Base-by-base conservation (phyloP, 2,113 vertebrate species). In the Ceyx cyanopectus region DNA sequence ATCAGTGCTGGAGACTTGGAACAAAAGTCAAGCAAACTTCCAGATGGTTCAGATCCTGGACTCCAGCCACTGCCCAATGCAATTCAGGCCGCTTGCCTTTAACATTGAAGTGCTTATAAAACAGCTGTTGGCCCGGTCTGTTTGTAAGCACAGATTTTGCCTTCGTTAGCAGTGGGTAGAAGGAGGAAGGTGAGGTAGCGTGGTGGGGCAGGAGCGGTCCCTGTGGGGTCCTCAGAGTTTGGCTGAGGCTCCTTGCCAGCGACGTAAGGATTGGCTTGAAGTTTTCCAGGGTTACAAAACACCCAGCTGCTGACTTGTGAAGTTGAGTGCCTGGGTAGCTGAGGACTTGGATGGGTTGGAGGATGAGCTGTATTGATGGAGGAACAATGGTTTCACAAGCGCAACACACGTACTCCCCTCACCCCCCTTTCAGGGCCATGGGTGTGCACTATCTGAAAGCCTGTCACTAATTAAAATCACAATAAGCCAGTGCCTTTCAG, bases 1-100 rank as follows among this genome's bases (percentile, higher is more conserved):
- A 48, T 61, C 85, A 46, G 34, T 5, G 12, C 82, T 85, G 79
- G 63, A 62, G 80, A 57, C 67, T 53, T 48, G 69, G 81, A 91
- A 92, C 81, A 37, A 78, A 93, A 92, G 89, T 93, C 68, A 79
- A 90, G 87, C 62, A 51, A 75, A 63, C 72, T 87, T 93, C 85
- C 96, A 96, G 92, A 95, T 94, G 92, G 95, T 90, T 92, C 70
- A 63, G 85, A 48, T 75, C 83, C 93, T 95, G 97, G 94, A 96
- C 82, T 56, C 27, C 61, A 41, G 94, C 91, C 93, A 79, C 56
- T 70, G 20, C 70, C 85, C 48, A 6, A 58, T 2, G 2, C 79
- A 78, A 72, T 92, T 87, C 76, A 65, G 85, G 26, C 43, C 12
- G 79, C 69, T 86, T 89, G 46, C 43, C 79, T 89, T 54, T 85